A percentile compares a stretch with the other conserved stretches of the same genome.
Conservation (phyloP, 2,888 invertebrate species). For the Ypsolopha scabrella region DNA sequence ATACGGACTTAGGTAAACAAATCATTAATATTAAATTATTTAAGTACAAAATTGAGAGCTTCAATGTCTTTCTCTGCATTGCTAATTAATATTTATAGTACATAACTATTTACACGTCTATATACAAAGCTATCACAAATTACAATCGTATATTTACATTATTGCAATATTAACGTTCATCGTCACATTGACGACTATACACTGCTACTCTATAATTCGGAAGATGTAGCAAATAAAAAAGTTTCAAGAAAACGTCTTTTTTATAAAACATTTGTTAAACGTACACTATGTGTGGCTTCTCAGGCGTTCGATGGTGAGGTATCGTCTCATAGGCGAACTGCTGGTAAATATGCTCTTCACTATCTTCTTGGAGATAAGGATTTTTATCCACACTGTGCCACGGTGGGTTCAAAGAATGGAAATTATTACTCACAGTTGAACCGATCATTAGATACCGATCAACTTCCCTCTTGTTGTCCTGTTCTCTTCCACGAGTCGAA, state of each 20-base stretch:
- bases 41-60: constrained; percentile 60
- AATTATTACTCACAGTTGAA: constrained; percentile 62
- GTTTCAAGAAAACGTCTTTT: constrained; percentile 48
- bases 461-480: constrained; percentile 58
- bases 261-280: constrained; percentile 64
- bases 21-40: constrained; percentile 26
- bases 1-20: not conserved
- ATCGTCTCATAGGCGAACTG: constrained; percentile 67
- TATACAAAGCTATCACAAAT: constrained; percentile 69
- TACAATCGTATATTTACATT: constrained; percentile 66
- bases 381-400: constrained; percentile 65
- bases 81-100: constrained; percentile 19
- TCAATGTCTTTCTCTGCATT: constrained; percentile 46
- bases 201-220: constrained; percentile 25
- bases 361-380: constrained; percentile 60
- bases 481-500: constrained; percentile 56
- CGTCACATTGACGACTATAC: constrained; percentile 39
- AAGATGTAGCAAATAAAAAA: constrained; percentile 42
- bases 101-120: constrained; percentile 54
- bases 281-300: constrained; percentile 72
- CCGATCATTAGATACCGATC: constrained; percentile 66
- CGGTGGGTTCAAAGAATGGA: constrained; percentile 62
- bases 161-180: constrained; percentile 54
- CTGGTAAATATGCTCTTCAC: constrained; percentile 64
- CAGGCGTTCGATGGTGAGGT: constrained; percentile 63